Percentiles rank a stretch among this genome's conserved stretches.
Evolutionary conservation across 2,113 vertebrate species (phyloP).

Genomic region (Bombycilla garrulus): DNA sequence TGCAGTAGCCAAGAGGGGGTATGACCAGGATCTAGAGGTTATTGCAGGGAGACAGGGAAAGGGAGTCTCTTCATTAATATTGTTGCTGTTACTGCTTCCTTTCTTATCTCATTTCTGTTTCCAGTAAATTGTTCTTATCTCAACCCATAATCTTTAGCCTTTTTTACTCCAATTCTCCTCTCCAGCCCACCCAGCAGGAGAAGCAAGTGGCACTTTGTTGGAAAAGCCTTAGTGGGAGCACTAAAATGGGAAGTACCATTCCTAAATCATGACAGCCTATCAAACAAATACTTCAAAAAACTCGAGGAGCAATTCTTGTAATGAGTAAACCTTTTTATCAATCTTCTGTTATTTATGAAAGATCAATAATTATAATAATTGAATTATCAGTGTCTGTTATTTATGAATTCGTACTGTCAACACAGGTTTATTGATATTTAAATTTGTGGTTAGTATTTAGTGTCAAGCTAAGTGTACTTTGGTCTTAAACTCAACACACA

Average conservation of each 20-base stretch:
- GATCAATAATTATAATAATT: not conserved
- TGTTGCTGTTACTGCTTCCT: not conserved
- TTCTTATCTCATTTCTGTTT: not conserved
- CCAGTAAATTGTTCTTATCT: not conserved
- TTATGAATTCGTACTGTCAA: not conserved
- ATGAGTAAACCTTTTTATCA: not conserved
- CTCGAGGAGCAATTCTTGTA: not conserved
- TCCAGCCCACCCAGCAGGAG: not conserved
- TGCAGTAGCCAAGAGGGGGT: not conserved
- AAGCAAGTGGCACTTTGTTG: not conserved
- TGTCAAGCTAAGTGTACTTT: not conserved
- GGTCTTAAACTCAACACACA: not conserved
- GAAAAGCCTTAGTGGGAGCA: not conserved
- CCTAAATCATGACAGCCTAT: not conserved
- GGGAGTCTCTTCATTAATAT: not conserved
- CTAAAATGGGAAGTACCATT: not conserved
- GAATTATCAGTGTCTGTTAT: not conserved
- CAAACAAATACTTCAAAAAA: not conserved
- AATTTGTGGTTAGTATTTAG: not conserved
- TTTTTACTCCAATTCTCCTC: not conserved
- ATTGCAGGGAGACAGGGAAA: fast-evolving
- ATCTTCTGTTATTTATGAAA: not conserved
- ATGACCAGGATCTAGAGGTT: not conserved
- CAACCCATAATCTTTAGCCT: not conserved
- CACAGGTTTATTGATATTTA: not conserved